Percentiles rank a stretch among this genome's conserved stretches.
phyloP scores from a whole-genome alignment of 2,113 vertebrate genomes.

The Pycnonotus jocosus region DNA sequence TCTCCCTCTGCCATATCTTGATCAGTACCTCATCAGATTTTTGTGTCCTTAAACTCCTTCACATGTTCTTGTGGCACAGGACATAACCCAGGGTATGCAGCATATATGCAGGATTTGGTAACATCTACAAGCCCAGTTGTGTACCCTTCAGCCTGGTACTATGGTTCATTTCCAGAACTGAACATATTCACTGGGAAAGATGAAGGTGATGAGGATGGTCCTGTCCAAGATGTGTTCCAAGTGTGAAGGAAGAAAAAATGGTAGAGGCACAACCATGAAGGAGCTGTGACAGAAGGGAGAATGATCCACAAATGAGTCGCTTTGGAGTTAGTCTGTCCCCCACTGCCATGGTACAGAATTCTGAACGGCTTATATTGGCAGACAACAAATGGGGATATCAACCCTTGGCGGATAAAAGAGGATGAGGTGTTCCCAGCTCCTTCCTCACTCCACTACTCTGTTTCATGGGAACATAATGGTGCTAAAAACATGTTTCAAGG shows the following conservation, averaged over 20 bases:
- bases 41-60: not conserved
- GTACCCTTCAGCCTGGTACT: not conserved
- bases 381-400: not conserved
- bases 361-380: not conserved
- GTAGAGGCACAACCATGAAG: not conserved
- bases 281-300: not conserved
- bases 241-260: accelerated
- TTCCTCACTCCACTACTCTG: not conserved
- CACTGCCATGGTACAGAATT: not conserved
- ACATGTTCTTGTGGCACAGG: not conserved
- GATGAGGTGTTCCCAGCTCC: not conserved
- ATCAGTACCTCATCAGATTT: not conserved
- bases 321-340: not conserved
- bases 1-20: not conserved
- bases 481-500: not conserved
- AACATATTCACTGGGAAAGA: not conserved
- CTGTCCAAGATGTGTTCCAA: not conserved
- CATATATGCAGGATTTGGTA: not conserved
- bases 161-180: not conserved
- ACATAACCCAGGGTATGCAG: not conserved
- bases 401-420: not conserved
- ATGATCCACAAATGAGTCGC: not conserved
- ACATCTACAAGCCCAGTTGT: not conserved
- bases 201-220: not conserved
- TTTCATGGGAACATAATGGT: accelerated